phyloP scores from a whole-genome alignment of 2,888 invertebrate genomes.

The Cantharis nigra region DNA sequence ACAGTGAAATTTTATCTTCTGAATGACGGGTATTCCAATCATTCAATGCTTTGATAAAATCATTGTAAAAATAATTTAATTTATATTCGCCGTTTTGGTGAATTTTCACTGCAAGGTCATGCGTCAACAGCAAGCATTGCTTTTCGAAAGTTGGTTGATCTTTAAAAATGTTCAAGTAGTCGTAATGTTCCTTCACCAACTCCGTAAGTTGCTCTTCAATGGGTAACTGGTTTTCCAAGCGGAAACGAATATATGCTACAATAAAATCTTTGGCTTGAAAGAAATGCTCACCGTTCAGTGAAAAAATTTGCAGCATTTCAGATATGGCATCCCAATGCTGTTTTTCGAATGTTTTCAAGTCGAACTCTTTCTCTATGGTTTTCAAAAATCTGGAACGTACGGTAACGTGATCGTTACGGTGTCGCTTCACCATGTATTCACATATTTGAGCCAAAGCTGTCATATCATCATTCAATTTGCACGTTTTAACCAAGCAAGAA shows the following conservation, averaged over 20 bases:
- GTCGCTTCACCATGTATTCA: conserved; percentile 1
- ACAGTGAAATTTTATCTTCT: background rate
- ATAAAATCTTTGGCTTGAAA: background rate
- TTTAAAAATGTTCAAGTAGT: background rate
- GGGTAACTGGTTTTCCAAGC: conserved; percentile 1
- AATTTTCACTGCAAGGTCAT: background rate
- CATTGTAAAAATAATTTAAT: background rate
- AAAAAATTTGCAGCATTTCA: background rate
- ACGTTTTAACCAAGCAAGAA: conserved; percentile 6
- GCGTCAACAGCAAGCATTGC: background rate
- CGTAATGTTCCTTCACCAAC: background rate
- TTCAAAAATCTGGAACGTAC: conserved; percentile 5
- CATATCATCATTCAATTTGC: conserved; percentile 11
- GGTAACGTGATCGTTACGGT: conserved; percentile 7
- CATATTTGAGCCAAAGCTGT: conserved; percentile 6
- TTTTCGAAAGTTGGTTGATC: background rate
- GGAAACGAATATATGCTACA: background rate
- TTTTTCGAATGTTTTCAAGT: background rate
- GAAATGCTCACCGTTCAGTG: background rate
- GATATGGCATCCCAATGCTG: conserved; percentile 7
- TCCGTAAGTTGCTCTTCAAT: background rate
- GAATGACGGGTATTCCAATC: background rate
- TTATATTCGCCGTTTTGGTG: background rate
- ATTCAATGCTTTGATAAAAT: background rate
- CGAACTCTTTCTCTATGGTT: background rate